Conservation (phyloP, 2,113 vertebrate species). For the Hippocampus barbouri region DNA sequence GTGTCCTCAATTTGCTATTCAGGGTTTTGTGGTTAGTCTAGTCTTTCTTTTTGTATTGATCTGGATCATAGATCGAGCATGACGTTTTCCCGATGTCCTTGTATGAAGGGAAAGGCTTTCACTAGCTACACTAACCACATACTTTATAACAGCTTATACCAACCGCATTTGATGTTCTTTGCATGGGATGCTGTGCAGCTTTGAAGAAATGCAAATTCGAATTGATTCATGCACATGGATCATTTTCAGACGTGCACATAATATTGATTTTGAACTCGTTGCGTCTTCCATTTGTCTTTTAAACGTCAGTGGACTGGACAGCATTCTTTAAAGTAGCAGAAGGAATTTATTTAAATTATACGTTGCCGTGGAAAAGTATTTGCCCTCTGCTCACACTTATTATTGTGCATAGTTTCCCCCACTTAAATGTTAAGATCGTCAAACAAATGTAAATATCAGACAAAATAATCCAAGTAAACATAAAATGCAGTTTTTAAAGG, state of each 20-base stretch:
- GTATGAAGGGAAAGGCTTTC: slow-evolving; percentile 57
- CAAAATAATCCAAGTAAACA: too few species aligned
- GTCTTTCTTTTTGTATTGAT: slow-evolving; percentile 43
- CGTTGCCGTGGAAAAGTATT: too few species aligned
- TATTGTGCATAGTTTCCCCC: too few species aligned
- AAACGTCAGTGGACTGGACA: neutral
- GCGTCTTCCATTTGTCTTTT: neutral
- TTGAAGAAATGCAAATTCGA: neutral
- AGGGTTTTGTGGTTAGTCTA: slow-evolving; percentile 34
- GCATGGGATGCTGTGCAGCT: slow-evolving; percentile 17
- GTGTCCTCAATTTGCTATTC: slow-evolving; percentile 41
- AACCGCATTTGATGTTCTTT: slow-evolving; percentile 39
- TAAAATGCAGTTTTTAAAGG: neutral
- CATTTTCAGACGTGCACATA: neutral
- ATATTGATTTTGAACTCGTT: neutral
- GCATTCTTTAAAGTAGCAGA: neutral
- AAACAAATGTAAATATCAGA: too few species aligned
- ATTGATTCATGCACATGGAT: neutral
- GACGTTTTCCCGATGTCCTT: slow-evolving; percentile 45
- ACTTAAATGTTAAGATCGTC: too few species aligned
- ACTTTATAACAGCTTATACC: slow-evolving; percentile 38
- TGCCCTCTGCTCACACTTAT: too few species aligned
- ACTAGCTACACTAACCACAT: slow-evolving; percentile 35
- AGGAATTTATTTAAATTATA: neutral
- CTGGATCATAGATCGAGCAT: slow-evolving; percentile 47